phyloP scores from a whole-genome alignment of 2,113 vertebrate genomes.

The Rattus rattus region DNA sequence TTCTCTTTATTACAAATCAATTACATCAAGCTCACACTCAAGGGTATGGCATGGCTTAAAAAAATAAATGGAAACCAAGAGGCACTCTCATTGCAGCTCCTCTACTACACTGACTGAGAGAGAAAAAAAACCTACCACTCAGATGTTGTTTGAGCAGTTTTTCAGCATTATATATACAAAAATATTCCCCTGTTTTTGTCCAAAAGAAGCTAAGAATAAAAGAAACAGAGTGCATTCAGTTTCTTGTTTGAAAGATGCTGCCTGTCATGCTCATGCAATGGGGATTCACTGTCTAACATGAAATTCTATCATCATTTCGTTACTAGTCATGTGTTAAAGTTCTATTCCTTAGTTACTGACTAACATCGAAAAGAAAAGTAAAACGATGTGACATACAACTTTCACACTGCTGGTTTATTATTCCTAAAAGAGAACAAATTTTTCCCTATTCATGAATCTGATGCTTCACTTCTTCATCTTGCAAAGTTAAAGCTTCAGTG shows the following conservation, averaged over 20 bases:
- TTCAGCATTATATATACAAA: neutral
- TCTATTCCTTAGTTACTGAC: neutral
- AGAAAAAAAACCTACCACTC: neutral
- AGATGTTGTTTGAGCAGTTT: neutral
- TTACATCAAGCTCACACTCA: neutral
- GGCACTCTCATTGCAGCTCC: neutral
- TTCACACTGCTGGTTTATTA: neutral
- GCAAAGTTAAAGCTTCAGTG: neutral
- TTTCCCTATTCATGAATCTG: neutral
- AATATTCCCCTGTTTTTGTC: neutral
- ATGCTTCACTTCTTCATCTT: neutral
- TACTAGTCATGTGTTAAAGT: neutral
- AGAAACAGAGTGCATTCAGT: neutral
- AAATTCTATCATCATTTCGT: neutral
- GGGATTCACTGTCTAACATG: neutral
- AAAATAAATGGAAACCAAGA: neutral
- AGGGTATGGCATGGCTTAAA: neutral
- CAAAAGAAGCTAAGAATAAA: neutral
- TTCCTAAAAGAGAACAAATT: neutral
- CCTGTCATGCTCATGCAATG: neutral
- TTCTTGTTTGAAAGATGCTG: neutral
- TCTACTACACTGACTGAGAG: neutral
- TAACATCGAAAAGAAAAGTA: neutral
- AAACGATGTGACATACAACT: neutral
- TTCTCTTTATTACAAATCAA: neutral